Evolutionary conservation across 2,888 invertebrate species (phyloP).

Genomic region (Drosophila trichaetosa): DNA sequence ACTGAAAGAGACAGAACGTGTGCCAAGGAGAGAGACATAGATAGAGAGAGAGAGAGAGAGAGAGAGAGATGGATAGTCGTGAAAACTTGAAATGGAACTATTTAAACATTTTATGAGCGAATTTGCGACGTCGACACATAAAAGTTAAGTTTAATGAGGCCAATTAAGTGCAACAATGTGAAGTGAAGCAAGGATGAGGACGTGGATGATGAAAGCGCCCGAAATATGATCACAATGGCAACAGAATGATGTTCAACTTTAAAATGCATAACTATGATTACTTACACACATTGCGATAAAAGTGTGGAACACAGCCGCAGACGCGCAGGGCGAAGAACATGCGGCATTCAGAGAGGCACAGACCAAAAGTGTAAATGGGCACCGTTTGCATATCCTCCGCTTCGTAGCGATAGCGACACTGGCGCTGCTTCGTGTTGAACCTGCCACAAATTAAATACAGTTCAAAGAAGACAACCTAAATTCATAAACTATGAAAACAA

Average conservation of each 20-base stretch:
- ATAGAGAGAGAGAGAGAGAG: background rate
- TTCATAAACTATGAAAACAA: background rate
- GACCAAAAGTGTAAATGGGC: slow-evolving; percentile 89
- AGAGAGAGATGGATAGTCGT: slow-evolving; percentile 33
- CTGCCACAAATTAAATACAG: slow-evolving; percentile 75
- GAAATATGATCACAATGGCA: slow-evolving; percentile 15
- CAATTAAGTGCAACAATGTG: slow-evolving; percentile 78
- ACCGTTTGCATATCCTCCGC: slow-evolving; percentile 88
- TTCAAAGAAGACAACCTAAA: background rate
- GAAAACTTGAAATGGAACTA: slow-evolving; percentile 59
- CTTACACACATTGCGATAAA: slow-evolving; percentile 89
- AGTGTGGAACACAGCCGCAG: slow-evolving; percentile 91
- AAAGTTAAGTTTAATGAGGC: slow-evolving; percentile 69
- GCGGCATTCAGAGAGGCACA: slow-evolving; percentile 91
- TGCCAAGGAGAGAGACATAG: background rate
- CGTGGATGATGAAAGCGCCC: background rate
- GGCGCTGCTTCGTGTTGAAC: slow-evolving; percentile 88
- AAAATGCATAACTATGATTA: background rate
- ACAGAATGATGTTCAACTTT: background rate
- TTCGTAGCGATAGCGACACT: slow-evolving; percentile 89
- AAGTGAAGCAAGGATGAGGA: slow-evolving; percentile 13
- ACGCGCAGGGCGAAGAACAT: slow-evolving; percentile 87
- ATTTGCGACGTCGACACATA: slow-evolving; percentile 53
- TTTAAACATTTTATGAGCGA: slow-evolving; percentile 67
- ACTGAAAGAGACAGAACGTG: slow-evolving; percentile 60